Conservation (phyloP, 2,888 invertebrate genomes). For the Plemyria rubiginata region DNA sequence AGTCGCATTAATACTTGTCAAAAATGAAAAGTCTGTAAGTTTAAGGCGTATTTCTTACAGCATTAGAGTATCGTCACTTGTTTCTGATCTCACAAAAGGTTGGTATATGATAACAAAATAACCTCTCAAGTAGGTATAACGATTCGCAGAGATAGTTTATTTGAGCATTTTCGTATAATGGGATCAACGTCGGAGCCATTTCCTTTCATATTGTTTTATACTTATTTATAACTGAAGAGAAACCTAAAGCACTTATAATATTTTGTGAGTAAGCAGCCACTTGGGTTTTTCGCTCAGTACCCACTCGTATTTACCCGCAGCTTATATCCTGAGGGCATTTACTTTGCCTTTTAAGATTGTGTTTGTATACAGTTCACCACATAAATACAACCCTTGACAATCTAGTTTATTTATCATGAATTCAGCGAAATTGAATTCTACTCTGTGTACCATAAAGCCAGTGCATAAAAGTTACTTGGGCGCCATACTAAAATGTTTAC, state of each 20-base stretch:
- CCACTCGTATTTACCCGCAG: constrained; percentile 43
- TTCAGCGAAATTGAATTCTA: constrained; percentile 61
- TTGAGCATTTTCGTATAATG: not conserved
- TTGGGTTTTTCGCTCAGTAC: constrained; percentile 43
- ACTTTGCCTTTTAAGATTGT: constrained; percentile 56
- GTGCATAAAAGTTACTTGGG: constrained; percentile 55
- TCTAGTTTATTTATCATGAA: constrained; percentile 63
- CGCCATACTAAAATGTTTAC: constrained; percentile 57
- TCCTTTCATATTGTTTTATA: constrained; percentile 29
- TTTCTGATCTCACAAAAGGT: too few relatives aligned
- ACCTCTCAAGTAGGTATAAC: not conserved
- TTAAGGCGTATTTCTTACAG: too few relatives aligned
- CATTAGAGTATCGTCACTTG: too few relatives aligned
- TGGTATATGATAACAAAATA: too few relatives aligned
- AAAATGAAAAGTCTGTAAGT: too few relatives aligned
- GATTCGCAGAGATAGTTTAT: not conserved
- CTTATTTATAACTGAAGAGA: constrained; percentile 43
- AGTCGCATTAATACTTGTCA: too few relatives aligned
- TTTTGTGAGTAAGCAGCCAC: constrained; percentile 45
- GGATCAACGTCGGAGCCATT: constrained; percentile 23
- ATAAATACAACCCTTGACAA: constrained; percentile 61
- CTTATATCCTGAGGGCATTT: constrained; percentile 57
- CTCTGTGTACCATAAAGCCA: constrained; percentile 51
- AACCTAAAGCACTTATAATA: constrained; percentile 44
- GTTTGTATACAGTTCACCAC: constrained; percentile 58